Percentiles rank a stretch among this genome's conserved stretches.
Evolutionary conservation across 2,113 vertebrate species (phyloP).

Genomic region (Podocnemis expansa): DNA sequence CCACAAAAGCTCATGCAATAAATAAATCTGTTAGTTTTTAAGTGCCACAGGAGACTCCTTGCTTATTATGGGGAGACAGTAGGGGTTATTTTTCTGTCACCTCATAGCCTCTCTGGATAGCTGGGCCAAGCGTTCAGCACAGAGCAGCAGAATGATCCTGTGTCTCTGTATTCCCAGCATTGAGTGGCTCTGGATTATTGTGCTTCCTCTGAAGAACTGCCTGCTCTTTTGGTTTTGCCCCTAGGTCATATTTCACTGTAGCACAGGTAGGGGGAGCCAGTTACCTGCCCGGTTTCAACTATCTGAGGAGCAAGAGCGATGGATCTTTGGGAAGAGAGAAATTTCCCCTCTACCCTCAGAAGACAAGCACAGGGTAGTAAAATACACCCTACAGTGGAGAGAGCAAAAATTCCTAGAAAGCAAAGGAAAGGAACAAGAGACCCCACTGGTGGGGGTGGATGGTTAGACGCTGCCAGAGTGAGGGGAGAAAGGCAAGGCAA

Average conservation of each 20-base stretch:
- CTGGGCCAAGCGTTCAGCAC: not conserved
- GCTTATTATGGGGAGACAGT: not conserved
- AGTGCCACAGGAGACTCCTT: too few species aligned
- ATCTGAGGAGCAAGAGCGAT: not conserved
- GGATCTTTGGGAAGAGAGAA: not conserved
- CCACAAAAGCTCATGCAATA: too few species aligned
- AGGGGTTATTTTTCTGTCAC: not conserved
- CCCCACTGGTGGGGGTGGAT: too few species aligned
- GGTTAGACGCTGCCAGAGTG: not conserved
- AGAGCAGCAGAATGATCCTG: not conserved
- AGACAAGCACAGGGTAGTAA: not conserved
- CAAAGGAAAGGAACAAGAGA: not conserved
- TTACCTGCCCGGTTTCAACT: not conserved
- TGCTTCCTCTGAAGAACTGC: not conserved
- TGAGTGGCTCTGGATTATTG: not conserved
- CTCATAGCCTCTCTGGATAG: not conserved
- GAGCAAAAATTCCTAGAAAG: not conserved
- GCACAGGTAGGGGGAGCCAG: rapidly evolving
- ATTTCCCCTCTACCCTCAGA: too few species aligned
- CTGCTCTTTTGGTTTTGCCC: not conserved
- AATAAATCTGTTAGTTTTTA: too few species aligned
- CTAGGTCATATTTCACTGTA: not conserved
- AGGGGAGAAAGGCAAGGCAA: not conserved
- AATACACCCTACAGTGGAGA: not conserved
- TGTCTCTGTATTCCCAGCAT: not conserved